Evolutionary conservation across 1,140 invertebrate genomes (phyloP).

Genomic region (Sipha flava): DNA sequence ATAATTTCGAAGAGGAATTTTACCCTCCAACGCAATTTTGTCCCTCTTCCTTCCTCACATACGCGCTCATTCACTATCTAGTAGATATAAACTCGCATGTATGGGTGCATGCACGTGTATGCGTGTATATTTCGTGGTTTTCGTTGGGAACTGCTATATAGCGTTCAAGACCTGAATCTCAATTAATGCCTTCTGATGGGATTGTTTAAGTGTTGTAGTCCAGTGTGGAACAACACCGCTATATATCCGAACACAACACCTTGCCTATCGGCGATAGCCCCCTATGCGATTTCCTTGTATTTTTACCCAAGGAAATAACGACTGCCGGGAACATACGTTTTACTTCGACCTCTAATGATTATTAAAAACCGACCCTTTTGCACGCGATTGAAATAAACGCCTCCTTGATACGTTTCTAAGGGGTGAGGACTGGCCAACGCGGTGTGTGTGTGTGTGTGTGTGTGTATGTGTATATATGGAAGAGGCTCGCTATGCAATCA

Average conservation of each 20-base stretch:
- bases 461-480: too few relatives aligned
- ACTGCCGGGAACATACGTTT: slow-evolving; percentile 12
- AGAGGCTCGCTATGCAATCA: background rate
- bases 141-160: background rate
- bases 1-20: slow-evolving; percentile 23
- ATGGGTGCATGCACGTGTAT: background rate
- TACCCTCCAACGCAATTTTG: background rate
- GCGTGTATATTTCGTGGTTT: background rate
- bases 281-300: background rate
- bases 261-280: background rate
- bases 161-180: slow-evolving; percentile 21
- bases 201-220: slow-evolving; percentile 13
- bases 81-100: background rate
- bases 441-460: background rate
- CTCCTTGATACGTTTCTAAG: background rate
- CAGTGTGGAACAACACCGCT: background rate
- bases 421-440: background rate
- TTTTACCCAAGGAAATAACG: slow-evolving; percentile 7
- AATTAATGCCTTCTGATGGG: slow-evolving; percentile 29
- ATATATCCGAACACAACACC: background rate
- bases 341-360: slow-evolving; percentile 11
- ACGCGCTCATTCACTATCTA: background rate
- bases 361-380: slow-evolving; percentile 32
- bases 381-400: slow-evolving; percentile 32
- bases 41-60: background rate